These are phyloP conservation scores for Eucidaris tribuloides DNA, from an alignment of 35 echinoderm and acorn worm genomes.

Conservation along the genomic window DNA sequence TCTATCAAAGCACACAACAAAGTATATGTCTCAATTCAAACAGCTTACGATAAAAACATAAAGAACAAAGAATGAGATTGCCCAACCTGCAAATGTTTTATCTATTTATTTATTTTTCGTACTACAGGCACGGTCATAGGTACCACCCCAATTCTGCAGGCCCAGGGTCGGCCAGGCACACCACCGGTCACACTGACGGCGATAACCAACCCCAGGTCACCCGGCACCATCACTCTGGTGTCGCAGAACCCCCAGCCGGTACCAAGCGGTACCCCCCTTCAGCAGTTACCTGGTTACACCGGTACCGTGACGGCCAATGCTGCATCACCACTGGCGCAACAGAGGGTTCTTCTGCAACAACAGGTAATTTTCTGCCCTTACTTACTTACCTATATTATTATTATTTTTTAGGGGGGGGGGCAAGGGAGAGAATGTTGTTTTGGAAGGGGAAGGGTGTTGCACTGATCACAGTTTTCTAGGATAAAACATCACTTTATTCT, in stretches of 20 bases:
- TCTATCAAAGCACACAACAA: no score
- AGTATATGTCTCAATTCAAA: no score
- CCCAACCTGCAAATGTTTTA: no score
- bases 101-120: no score
- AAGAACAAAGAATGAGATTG: no score
- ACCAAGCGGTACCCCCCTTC: constrained; percentile 74
- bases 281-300: constrained; percentile 96
- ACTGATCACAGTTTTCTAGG: no score
- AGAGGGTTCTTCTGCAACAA: constrained; percentile 71
- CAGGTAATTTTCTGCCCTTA: constrained; percentile 46
- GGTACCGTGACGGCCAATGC: not conserved
- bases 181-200: constrained; percentile 41
- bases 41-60: no score
- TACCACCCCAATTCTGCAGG: not conserved
- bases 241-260: constrained; percentile 42
- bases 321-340: constrained; percentile 47
- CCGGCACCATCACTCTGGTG: constrained; percentile 79
- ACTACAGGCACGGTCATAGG: not conserved
- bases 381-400: no score
- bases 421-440: no score
- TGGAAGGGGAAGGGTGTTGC: no score
- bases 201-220: constrained; percentile 46
- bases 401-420: no score
- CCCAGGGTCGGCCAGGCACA: constrained; percentile 1
- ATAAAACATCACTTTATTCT: no score